Evolutionary conservation across 2,113 vertebrate species (phyloP), one percentile per base, ranked within the genome.

Genomic region (Agelaius phoeniceus): DNA sequence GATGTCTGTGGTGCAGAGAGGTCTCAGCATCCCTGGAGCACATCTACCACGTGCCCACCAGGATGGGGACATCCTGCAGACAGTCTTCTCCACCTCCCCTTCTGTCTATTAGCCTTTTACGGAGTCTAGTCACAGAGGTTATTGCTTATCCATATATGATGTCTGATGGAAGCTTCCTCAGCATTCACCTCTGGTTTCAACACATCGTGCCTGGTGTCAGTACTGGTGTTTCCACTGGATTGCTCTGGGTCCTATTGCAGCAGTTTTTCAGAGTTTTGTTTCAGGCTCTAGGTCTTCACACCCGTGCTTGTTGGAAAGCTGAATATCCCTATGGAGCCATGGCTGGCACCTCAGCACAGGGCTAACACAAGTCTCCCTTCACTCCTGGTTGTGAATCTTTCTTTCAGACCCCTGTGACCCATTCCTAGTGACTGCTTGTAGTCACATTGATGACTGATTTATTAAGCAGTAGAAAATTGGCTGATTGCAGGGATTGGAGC

Each of bases 11-110:
- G 26, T 66, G 21, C 46, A 54, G 65, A 46, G 78, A 44, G 15
- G 46, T 48, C n/a, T 87, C 6, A 0, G 48, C 43, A 75, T 84
- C 51, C 52, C 52, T 28, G 48, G 30, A 74, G 23, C 27, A 63
- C 10, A 31, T 31, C 39, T 84, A 72, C 35, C 27, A 39, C 48
- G 44, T 48, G 44, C 16, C 33, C 33, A 15, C 78, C 76, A 78
- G 83, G 65, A 51, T 46, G 33, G 19, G 10, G 19, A 86, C 23
- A 51, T 65, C 89, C 79, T 85, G 61, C 83, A 67, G 88, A 77
- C 86, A 48, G 15, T n/a, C 73, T 92, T 90, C 89, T 88, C 90
- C 94, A 78, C 89, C 92, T 58, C 93, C 75, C 94, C 90, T 88
- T 90, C 95, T 95, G 92, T 86, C 92, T 72, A 2, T 55, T 55